Base-by-base conservation (phyloP, 2,113 vertebrate species). In the Axis porcinus region DNA sequence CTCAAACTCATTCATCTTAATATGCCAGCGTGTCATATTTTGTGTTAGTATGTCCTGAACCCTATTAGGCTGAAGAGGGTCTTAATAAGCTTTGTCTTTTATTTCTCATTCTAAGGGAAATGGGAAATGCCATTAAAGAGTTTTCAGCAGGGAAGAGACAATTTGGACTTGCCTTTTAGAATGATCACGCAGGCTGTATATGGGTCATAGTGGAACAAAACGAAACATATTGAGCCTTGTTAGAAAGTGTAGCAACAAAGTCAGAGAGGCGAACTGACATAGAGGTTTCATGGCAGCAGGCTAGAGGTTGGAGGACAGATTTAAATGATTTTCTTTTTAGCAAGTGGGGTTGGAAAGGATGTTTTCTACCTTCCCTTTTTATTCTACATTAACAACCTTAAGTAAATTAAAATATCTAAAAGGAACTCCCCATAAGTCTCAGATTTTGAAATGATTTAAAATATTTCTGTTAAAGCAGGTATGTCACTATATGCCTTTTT, bases 401-500 rank as follows among this genome's bases (percentile, higher is more conserved):
- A 79, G 23, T 50, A 90, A 79, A 79, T 76, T 87, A 15, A 96
- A 27, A 2, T 89, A 67, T 82, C 47, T 93, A 23, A 93, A 89
- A 60, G 14, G 57, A 86, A 30, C 86, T 81, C 86, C 33, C 8
- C 7, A 6, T 60, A 55, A 84, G 74, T 36, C 33, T 86, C n/a
- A 79, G 21, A 54, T 91, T 96, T 91, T 96, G 45, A 94, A 89
- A 84, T 87, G 28, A 58, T 74, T 50, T 91, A 28, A 76, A 94
- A 17, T n/a, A 62, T 78, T 89, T 93, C 10, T 87, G 11, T 84
- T 93, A 82, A 96, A 94, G 4, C 21, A 55, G 10, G 52, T 90
- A 83, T 74, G 54, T 74, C 25, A n/a, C 50, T 11, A 43, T 43
- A 82, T 7, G 4, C 16, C 62, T 96, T 67, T n/a, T 78, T 83